Base-by-base conservation (phyloP, 2,113 vertebrate genomes). In the Colaptes auratus region DNA sequence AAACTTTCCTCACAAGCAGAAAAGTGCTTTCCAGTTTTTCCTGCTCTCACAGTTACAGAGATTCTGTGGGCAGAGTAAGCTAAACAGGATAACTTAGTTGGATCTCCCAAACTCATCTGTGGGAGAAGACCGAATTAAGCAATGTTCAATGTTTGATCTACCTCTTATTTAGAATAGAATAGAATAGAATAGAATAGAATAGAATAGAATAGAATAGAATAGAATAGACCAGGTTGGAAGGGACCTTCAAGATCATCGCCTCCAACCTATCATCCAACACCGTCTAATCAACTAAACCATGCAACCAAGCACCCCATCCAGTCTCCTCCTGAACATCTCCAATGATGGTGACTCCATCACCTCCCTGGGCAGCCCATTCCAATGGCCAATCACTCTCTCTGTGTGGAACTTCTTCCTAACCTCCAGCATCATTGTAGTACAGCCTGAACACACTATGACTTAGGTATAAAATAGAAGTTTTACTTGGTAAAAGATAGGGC, bases 1-100 rank as follows among this genome's bases (percentile, higher is more conserved):
- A 55, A 56, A 55, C 33, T 71, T 83, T 10, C n/a, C 66, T 53
- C 73, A 64, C 0, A 19, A 86, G 36, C 11, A 42, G 33, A 71
- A 35, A 10, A 61, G 7, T 24, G 24, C 42, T 71, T 10, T 63
- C 10, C 21, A 59, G 2, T 31, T 73, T 85, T 91, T 65, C 24
- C 75, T 70, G 42, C 56, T 71, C 21, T 70, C 18, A 23, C 14
- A 42, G 17, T 89, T 71, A 31, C 5, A 50, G 39, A 39, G 28
- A 63, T 86, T 82, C 21, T 18, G 35, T 72, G 65, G 65, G 31
- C 18, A 81, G 75, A 86, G 36, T 39, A 58, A 70, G 18, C 18
- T 70, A 30, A 86, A 72, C 0, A 0, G 0, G 1, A 1, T 42
- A 17, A 60, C 23, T 89, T 25, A 21, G 4, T 6, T 63, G 8